These are phyloP conservation scores for Drosophila ironensis DNA, from an alignment of 1,140 invertebrate species.

Conservation along the genomic window DNA sequence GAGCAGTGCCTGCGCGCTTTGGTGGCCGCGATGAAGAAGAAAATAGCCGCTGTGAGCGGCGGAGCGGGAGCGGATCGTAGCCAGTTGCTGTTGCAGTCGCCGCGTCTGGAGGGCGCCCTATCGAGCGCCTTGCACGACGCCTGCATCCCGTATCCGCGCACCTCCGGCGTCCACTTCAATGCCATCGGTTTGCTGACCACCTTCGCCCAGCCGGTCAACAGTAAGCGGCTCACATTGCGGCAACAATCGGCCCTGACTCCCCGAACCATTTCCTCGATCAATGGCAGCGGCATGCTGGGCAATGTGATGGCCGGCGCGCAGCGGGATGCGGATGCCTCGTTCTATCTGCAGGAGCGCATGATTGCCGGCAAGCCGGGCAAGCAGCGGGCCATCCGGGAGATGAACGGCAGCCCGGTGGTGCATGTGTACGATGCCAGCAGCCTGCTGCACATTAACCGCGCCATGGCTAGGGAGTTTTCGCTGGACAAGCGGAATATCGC, in stretches of 20 bases:
- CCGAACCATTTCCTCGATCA: slow-evolving; percentile 88
- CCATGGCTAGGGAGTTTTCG: slow-evolving; percentile 92
- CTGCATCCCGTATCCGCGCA: slow-evolving; percentile 96
- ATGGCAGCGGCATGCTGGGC: slow-evolving; percentile 82
- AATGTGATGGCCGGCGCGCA: slow-evolving; percentile 84
- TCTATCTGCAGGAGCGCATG: slow-evolving; percentile 91
- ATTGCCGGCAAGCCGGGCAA: slow-evolving; percentile 82
- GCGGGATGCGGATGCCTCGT: slow-evolving; percentile 86
- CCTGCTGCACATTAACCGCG: slow-evolving; percentile 89
- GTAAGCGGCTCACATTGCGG: slow-evolving; percentile 84
- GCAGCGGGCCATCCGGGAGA: slow-evolving; percentile 81
- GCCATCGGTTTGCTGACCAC: slow-evolving; percentile 91
- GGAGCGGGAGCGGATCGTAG: slow-evolving; percentile 72
- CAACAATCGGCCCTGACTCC: slow-evolving; percentile 70
- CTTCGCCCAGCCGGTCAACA: slow-evolving; percentile 91
- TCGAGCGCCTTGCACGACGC: slow-evolving; percentile 86
- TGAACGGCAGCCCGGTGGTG: slow-evolving; percentile 84
- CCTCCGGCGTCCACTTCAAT: slow-evolving; percentile 96
- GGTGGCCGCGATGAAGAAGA: slow-evolving; percentile 86
- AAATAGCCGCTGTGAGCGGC: slow-evolving; percentile 42
- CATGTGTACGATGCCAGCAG: slow-evolving; percentile 91
- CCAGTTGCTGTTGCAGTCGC: slow-evolving; percentile 76
- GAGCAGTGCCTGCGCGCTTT: slow-evolving; percentile 91
- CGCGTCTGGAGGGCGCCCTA: slow-evolving; percentile 74
- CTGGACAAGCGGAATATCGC: slow-evolving; percentile 85